A percentile compares a stretch with the other conserved stretches of the same genome.
These are phyloP conservation scores for Drosophila paulistorum DNA, from an alignment of 1,140 invertebrate species.

Conservation along the genomic window DNA sequence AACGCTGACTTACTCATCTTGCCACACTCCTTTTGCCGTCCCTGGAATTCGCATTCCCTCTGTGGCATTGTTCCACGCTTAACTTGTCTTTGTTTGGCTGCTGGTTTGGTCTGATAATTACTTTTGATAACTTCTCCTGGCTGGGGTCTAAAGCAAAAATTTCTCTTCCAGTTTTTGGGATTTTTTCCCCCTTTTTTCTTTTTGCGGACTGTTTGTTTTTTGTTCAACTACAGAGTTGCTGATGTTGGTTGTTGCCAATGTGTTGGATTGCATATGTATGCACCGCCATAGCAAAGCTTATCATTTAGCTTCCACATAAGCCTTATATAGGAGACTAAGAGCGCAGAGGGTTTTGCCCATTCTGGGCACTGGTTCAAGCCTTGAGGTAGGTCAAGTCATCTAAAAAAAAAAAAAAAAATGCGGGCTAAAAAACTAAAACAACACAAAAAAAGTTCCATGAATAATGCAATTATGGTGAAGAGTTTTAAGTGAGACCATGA, in stretches of 20 bases:
- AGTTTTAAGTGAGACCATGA: constrained; percentile 35
- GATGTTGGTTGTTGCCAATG: constrained; percentile 23
- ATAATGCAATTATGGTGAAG: constrained; percentile 40
- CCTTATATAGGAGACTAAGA: constrained; percentile 29
- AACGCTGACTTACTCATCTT: constrained; percentile 57
- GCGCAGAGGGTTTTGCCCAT: constrained; percentile 6
- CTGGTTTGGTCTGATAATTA: constrained; percentile 47
- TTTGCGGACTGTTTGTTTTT: constrained; percentile 38
- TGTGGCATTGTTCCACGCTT: constrained; percentile 46
- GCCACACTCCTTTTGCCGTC: constrained; percentile 19
- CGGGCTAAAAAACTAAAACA: neutral
- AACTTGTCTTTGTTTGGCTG: constrained; percentile 44
- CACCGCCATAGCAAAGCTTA: constrained; percentile 52
- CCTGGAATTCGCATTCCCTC: neutral
- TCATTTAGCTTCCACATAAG: constrained; percentile 44
- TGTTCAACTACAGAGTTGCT: constrained; percentile 29
- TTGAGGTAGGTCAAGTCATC: constrained; percentile 51
- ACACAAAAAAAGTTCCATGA: constrained; percentile 25
- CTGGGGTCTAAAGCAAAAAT: neutral
- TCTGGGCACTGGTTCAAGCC: constrained; percentile 39
- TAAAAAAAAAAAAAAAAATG: constrained; percentile 24
- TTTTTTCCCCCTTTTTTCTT: constrained; percentile 12
- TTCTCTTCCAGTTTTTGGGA: constrained; percentile 1
- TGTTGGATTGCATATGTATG: constrained; percentile 31
- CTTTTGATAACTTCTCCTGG: constrained; percentile 51